Evolutionary conservation across 2,113 vertebrate species (phyloP), one percentile per base, ranked within the genome.

Genomic region (Scomber colias): DNA sequence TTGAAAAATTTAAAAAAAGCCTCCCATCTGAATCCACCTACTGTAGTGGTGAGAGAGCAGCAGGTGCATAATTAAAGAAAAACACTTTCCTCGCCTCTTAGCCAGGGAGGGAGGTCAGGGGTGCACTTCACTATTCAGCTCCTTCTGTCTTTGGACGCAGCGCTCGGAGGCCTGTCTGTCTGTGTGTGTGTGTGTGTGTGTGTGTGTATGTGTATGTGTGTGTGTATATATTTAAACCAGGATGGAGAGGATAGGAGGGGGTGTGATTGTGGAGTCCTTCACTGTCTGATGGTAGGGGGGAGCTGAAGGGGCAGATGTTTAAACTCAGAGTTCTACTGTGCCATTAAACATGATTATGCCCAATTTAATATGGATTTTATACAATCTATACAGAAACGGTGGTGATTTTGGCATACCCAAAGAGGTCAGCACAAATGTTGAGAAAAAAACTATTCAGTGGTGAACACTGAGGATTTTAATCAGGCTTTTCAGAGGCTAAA

Each of bases 51-150:
- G 79, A 79, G 69, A 86, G 56, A 70, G 74, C 56, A 13, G 83
- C 93, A 92, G 89, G 91, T 93, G 73, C 79, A 55, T 92, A 93
- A 94, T 94, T 91, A 93, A 91, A 93, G 85, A 87, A 86, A 86
- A 94, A 92, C 89, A 90, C 76, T 82, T 82, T 64, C 65, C 62
- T 69, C 4, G 77, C 84, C 77, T 83, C 89, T 72, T 48, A 59
- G 69, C 21, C 66, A 10, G 71, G 46, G 57, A 61, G 62, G 68
- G 51, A 21, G 84, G 75, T 71, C 72, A 62, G 35, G 69, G 81
- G 81, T 12, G 50, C 66, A 60, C 82, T 86, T 87, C 81, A 79
- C 86, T 87, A 90, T 89, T 85, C 82, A 63, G 7, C 63, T 77
- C 48, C 56, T 84, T 84, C 69, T 86, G 71, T 81, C 61, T 71